Base-by-base conservation (phyloP, 23 tunicate species). In the Oikopleura albicans region DNA sequence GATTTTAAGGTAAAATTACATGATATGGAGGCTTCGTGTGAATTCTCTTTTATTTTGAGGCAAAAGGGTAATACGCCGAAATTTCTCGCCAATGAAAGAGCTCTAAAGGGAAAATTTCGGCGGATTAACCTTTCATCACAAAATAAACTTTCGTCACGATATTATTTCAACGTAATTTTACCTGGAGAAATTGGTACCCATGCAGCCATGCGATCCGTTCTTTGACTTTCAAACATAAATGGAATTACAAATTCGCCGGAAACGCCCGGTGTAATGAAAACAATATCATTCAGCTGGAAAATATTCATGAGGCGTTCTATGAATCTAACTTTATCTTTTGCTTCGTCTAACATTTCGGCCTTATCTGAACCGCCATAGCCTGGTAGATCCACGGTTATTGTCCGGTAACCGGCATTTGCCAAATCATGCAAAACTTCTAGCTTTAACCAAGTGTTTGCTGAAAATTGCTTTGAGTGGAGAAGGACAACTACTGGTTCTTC, bases 111-210 rank as follows among this genome's bases (percentile, higher is more conserved):
- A n/a, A n/a, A n/a, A n/a, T n/a, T n/a, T n/a, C n/a, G n/a, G n/a
- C n/a, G n/a, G n/a, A n/a, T n/a, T n/a, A n/a, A n/a, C n/a, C n/a
- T n/a, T n/a, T n/a, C n/a, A n/a, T n/a, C n/a, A n/a, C n/a, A n/a
- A n/a, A n/a, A n/a, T n/a, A n/a, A n/a, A n/a, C n/a, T n/a, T n/a
- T n/a, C n/a, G n/a, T n/a, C n/a, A n/a, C n/a, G n/a, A n/a, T n/a
- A n/a, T n/a, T n/a, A n/a, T n/a, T n/a, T n/a, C n/a, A n/a, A n/a
- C n/a, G n/a, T n/a, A n/a, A n/a, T 27, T 29, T 12, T 22, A 71
- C 79, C 79, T 71, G 79, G 79, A 16, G 79, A 71, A 12, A 71
- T 71, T 4, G 79, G 37, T 22, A 71, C 79, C 79, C 79, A 71
- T 16, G 34, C 79, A 22, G 35, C 34, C 79, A 29, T 29, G 33